Conservation (phyloP, 1,140 invertebrate genomes). For the Paracyclopina nana region DNA sequence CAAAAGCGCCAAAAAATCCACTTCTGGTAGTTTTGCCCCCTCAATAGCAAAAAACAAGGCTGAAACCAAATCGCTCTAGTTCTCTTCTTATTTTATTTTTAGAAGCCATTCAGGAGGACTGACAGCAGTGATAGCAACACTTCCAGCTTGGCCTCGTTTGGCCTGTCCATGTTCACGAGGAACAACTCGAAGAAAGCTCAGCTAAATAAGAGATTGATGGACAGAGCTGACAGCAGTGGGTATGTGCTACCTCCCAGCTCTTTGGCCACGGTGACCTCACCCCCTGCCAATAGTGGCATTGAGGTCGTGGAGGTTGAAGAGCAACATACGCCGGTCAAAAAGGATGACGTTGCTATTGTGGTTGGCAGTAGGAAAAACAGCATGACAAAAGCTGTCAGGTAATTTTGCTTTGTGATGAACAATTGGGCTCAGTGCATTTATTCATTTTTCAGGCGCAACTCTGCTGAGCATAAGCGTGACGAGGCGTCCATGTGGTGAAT, state of each 20-base stretch:
- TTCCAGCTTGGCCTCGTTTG: slow-evolving; percentile 11
- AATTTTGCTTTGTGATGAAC: neutral
- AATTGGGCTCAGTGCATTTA: neutral
- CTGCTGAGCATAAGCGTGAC: neutral
- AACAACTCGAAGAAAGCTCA: neutral
- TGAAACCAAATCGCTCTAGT: neutral
- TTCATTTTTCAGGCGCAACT: neutral
- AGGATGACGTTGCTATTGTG: slow-evolving; percentile 14
- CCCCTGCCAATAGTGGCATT: neutral
- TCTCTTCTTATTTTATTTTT: neutral
- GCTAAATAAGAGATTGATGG: neutral
- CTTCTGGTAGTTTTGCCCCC: neutral
- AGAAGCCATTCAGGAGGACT: slow-evolving; percentile 9
- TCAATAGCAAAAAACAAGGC: neutral
- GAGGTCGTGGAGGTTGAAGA: neutral
- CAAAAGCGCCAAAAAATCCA: neutral
- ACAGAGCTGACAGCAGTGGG: neutral
- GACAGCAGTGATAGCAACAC: slow-evolving; percentile 1
- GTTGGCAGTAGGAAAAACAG: slow-evolving; percentile 9
- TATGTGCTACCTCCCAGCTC: neutral
- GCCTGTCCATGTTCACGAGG: neutral
- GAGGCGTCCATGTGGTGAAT: neutral
- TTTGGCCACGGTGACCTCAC: neutral
- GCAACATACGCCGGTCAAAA: neutral
- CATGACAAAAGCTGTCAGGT: slow-evolving; percentile 10